Base-by-base conservation (phyloP, 2,888 invertebrate genomes). In the Sphecodes monilicornis region DNA sequence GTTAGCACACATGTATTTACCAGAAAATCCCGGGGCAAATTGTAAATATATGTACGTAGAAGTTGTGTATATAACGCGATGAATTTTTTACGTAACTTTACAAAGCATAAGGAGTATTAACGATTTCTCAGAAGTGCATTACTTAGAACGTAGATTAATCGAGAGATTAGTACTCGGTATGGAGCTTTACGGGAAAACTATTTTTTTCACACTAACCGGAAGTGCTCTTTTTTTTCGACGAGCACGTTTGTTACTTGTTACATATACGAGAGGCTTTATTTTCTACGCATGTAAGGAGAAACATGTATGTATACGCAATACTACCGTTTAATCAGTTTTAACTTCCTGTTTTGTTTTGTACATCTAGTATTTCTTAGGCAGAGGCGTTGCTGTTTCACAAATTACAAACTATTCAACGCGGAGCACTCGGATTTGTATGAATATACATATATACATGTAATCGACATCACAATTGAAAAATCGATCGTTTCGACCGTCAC, bases 211-310 rank as follows among this genome's bases (percentile, higher is more conserved):
- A 43, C 26, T 66, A 71, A 50, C 26, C 74, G 16, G 29, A 39
- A 60, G 78, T 74, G 76, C 77, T 71, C 77, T 60, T 18, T 6
- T n/a, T 54, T 36, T 18, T 50, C 41, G 64, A 13, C 39, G 64
- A 84, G 74, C 70, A 82, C 50, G 54, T 69, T 80, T 80, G 79
- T 84, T 84, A 57, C 80, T 73, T 86, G 50, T 84, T 85, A 69
- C 82, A 85, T 68, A 83, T 81, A 78, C 64, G 75, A 84, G 54
- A 78, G 71, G 70, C 80, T 88, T 86, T 90, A 85, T 88, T 82
- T 86, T 87, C 71, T 81, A 80, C 64, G 57, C 60, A 66, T 83
- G 81, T 84, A 77, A 85, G 72, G 68, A 76, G 83, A 87, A 86
- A n/a, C n/a, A n/a, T n/a, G n/a, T 76, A 81, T 68, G 54, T 77